Evolutionary conservation across 2,113 vertebrate species (phyloP).

Genomic region (Arvicanthis niloticus): DNA sequence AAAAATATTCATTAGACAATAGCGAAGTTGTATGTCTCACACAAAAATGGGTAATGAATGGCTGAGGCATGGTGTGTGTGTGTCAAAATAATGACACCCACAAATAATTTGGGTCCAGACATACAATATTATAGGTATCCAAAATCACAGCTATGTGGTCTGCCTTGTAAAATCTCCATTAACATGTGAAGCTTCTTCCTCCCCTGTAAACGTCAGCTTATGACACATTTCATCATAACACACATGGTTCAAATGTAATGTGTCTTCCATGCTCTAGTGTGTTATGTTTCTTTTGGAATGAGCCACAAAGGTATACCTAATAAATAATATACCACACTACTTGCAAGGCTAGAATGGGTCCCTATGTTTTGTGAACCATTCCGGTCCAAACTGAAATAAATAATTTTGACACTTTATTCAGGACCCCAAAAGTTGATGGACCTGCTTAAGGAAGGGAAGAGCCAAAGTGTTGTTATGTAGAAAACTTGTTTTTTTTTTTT

Average conservation of each 20-base stretch:
- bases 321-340: not conserved
- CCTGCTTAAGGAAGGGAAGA: not conserved
- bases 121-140: not conserved
- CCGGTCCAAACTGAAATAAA: conserved; percentile 69
- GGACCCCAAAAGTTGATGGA: conserved; percentile 32
- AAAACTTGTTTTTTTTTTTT: not conserved
- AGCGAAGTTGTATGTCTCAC: no score
- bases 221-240: not conserved
- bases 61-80: no score
- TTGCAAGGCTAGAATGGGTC: conserved; percentile 28
- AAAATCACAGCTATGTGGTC: no score
- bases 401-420: conserved; percentile 74
- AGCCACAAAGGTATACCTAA: not conserved
- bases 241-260: no score
- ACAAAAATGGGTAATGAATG: not conserved
- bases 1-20: not conserved
- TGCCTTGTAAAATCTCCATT: no score
- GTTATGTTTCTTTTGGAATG: not conserved
- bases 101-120: not conserved
- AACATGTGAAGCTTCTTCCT: no score
- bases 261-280: not conserved
- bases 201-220: not conserved
- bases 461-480: not conserved
- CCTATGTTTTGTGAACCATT: conserved; percentile 74
- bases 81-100: not conserved